A percentile compares a stretch with the other conserved stretches of the same genome.
Evolutionary conservation across 2,888 invertebrate species (phyloP).

Genomic region (Drosophila incognita): DNA sequence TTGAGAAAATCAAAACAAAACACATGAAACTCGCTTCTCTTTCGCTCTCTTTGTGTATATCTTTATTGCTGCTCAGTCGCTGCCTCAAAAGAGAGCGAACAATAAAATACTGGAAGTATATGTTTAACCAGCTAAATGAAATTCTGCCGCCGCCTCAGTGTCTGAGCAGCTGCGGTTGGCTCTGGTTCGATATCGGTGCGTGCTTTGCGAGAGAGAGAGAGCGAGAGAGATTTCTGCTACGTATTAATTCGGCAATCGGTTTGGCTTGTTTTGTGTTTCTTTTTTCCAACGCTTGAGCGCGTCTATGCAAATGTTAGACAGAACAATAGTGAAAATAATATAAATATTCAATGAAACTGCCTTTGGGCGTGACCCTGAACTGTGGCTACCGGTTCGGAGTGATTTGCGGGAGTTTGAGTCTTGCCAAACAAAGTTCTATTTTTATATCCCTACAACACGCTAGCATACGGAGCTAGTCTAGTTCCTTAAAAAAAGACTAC

Average conservation of each 20-base stretch:
- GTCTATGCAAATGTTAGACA: slow-evolving; percentile 52
- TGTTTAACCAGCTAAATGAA: slow-evolving; percentile 21
- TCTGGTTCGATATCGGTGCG: slow-evolving; percentile 8
- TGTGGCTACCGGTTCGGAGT: slow-evolving; percentile 15
- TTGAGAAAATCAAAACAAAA: slow-evolving; percentile 73
- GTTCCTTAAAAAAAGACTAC: slow-evolving; percentile 15
- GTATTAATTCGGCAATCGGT: slow-evolving; percentile 31
- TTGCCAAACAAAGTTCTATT: slow-evolving; percentile 35
- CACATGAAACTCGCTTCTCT: slow-evolving; percentile 44
- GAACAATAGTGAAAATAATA: slow-evolving; percentile 46
- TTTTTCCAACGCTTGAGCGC: slow-evolving; percentile 39
- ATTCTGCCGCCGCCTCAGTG: slow-evolving; percentile 64
- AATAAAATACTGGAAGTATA: slow-evolving; percentile 60
- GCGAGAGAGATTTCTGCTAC: neutral
- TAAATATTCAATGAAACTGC: slow-evolving; percentile 50
- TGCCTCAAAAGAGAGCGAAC: slow-evolving; percentile 20
- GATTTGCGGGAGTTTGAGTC: slow-evolving; percentile 13
- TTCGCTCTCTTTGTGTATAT: neutral
- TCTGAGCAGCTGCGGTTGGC: slow-evolving; percentile 64
- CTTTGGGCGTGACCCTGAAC: slow-evolving; percentile 49
- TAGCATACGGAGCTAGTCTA: slow-evolving; percentile 23
- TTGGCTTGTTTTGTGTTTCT: slow-evolving; percentile 9
- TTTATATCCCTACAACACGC: slow-evolving; percentile 33
- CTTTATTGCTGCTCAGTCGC: slow-evolving; percentile 1
- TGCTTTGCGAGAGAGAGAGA: neutral